Evolutionary conservation across 2,797 vertebrate species (phyloP).

Genomic region (Acanthiza pusilla): DNA sequence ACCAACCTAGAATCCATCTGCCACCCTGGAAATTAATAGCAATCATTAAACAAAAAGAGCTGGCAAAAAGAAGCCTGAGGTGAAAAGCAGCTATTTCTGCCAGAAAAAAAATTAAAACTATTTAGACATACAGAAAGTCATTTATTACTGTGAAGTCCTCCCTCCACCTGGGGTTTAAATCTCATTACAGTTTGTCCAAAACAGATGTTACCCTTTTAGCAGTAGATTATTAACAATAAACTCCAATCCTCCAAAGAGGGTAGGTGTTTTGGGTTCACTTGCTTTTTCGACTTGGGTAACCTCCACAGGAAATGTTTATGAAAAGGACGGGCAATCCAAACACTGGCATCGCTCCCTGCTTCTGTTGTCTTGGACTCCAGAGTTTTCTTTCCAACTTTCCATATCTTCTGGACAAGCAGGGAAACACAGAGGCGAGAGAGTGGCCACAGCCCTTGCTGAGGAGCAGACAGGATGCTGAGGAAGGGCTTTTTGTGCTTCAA

Average conservation of each 20-base stretch:
- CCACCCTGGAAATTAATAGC: constrained; percentile 75
- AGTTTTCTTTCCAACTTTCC: background rate
- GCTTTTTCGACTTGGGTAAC: constrained; percentile 41
- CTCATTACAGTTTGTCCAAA: constrained; percentile 79
- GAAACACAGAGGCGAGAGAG: background rate
- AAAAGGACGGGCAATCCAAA: background rate
- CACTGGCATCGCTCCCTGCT: background rate
- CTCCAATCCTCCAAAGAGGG: constrained; percentile 65
- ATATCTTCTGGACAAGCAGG: background rate
- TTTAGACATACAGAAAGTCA: constrained; percentile 72
- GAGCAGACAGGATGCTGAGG: background rate
- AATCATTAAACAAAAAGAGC: constrained; percentile 74
- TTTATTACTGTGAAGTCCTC: constrained; percentile 74
- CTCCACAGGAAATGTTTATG: constrained; percentile 11
- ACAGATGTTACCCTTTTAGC: constrained; percentile 80
- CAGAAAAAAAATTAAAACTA: constrained; percentile 76
- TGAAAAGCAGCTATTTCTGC: constrained; percentile 69
- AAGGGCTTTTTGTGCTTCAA: background rate
- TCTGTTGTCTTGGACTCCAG: background rate
- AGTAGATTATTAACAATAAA: constrained; percentile 76
- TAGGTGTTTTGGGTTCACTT: constrained; percentile 38
- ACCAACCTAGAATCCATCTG: constrained; percentile 68
- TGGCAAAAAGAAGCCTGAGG: constrained; percentile 63
- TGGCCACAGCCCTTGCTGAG: background rate
- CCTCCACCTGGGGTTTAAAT: constrained; percentile 75